phyloP scores from a whole-genome alignment of 2,113 vertebrate species.

The Equus quagga region DNA sequence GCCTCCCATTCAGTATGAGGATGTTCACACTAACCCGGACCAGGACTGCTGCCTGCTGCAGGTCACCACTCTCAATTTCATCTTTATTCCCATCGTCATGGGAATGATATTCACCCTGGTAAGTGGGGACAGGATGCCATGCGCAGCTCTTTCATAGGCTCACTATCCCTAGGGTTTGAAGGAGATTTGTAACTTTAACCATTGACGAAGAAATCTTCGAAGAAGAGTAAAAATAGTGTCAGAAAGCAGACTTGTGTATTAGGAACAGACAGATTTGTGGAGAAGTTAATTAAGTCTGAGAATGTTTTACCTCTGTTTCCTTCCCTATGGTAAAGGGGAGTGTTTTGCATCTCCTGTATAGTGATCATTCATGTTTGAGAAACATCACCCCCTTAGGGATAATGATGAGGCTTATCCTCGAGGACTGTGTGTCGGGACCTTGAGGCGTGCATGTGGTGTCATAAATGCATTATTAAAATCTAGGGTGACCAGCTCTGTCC shows the following conservation, averaged over 20 bases:
- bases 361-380: background rate
- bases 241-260: slow-evolving; percentile 19
- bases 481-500: background rate
- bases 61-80: slow-evolving; percentile 98
- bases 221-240: background rate
- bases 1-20: slow-evolving; percentile 93
- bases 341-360: background rate
- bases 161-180: background rate
- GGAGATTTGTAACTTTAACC: slow-evolving; percentile 32
- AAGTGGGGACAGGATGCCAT: slow-evolving; percentile 79
- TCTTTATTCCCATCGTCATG: slow-evolving; percentile 96
- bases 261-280: background rate
- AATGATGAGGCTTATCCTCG: background rate
- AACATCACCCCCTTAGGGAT: background rate
- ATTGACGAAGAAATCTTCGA: slow-evolving; percentile 29
- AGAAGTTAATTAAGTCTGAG: background rate
- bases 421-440: background rate
- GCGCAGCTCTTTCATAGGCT: background rate
- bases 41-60: slow-evolving; percentile 97
- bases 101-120: slow-evolving; percentile 97
- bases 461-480: background rate
- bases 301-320: background rate
- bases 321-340: background rate
- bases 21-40: slow-evolving; percentile 96
- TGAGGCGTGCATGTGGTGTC: background rate